phyloP scores from a whole-genome alignment of 2,888 invertebrate species.

The Tenthredo amoena region DNA sequence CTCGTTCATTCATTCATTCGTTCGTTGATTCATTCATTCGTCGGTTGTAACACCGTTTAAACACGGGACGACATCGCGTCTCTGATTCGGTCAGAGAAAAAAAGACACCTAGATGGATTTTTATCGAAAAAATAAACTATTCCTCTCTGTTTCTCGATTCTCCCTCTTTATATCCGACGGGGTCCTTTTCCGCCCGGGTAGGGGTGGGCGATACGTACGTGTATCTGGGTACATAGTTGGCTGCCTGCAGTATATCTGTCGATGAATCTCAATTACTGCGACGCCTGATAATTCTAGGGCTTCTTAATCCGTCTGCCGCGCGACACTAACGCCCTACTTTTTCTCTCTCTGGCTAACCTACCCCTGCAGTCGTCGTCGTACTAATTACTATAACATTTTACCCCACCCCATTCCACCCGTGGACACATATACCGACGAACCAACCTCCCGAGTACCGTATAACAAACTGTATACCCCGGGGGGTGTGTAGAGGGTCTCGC shows the following conservation, averaged over 20 bases:
- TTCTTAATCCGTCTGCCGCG: slow-evolving; percentile 73
- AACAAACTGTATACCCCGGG: neutral
- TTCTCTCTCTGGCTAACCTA: neutral
- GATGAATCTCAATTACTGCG: slow-evolving; percentile 70
- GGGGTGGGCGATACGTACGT: neutral
- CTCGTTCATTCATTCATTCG: slow-evolving; percentile 12
- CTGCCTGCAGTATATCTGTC: neutral
- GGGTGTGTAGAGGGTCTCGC: neutral
- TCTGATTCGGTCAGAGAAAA: neutral
- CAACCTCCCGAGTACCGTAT: neutral
- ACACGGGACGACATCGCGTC: neutral
- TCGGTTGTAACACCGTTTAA: neutral
- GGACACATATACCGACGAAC: neutral
- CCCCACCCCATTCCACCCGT: neutral
- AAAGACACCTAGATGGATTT: neutral
- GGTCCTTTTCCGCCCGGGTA: neutral
- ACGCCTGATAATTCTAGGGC: slow-evolving; percentile 68
- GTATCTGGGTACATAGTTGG: neutral
- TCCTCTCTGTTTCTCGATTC: neutral
- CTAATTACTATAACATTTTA: slow-evolving; percentile 41
- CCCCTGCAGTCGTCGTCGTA: neutral
- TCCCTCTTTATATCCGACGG: neutral
- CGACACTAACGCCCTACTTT: slow-evolving; percentile 74
- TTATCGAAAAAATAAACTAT: no score
- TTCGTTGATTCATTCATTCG: neutral